Percentiles rank a stretch among this genome's conserved stretches.
phyloP scores from a whole-genome alignment of 64 coral and sea anemone genomes.

The Actinia equina region DNA sequence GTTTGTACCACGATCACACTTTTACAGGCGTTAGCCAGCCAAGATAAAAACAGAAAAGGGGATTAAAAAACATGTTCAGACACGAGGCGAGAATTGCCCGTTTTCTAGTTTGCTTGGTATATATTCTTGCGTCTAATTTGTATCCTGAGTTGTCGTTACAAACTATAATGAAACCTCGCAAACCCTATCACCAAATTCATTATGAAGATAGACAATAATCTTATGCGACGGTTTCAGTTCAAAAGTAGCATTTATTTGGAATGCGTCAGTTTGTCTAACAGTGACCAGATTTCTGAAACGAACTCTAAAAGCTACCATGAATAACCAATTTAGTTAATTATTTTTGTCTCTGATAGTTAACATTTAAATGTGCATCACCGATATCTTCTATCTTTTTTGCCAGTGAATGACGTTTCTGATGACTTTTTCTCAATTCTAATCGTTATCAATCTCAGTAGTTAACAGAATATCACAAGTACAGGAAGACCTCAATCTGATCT shows the following conservation, averaged over 20 bases:
- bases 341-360: background rate
- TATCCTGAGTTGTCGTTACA: background rate
- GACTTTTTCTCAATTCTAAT: background rate
- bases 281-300: background rate
- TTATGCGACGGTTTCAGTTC: too few relatives aligned
- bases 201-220: too few relatives aligned
- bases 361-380: background rate
- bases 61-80: background rate
- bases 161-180: background rate
- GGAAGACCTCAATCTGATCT: background rate
- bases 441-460: conserved; percentile 8
- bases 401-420: background rate
- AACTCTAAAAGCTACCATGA: conserved; percentile 8
- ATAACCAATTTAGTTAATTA: background rate
- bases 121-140: background rate
- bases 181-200: too few relatives aligned
- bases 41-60: background rate
- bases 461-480: background rate
- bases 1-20: conserved; percentile 15
- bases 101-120: background rate
- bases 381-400: background rate
- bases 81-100: conserved; percentile 2
- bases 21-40: background rate
- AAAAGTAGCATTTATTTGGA: background rate
- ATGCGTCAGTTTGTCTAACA: conserved; percentile 8